phyloP scores from a whole-genome alignment of 2,113 vertebrate species.

The Camelus dromedarius region DNA sequence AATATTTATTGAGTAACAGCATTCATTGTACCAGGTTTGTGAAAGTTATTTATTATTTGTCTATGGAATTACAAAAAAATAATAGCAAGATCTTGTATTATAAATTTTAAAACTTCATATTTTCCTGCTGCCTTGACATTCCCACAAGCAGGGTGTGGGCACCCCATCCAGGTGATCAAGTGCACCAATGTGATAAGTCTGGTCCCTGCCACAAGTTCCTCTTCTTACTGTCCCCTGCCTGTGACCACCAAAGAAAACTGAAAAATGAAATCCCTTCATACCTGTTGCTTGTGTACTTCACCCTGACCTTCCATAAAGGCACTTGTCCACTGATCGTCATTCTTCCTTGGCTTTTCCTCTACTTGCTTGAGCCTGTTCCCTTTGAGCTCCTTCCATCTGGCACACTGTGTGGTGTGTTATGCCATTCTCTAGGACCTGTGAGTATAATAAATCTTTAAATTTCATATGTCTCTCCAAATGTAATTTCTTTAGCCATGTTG shows the following conservation, averaged over 20 bases:
- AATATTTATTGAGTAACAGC: slow-evolving; percentile 6
- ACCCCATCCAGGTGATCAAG: not conserved
- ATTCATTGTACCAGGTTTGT: not conserved
- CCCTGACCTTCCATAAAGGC: not conserved
- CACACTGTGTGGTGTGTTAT: not conserved
- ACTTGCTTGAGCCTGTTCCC: not conserved
- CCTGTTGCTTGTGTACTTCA: not conserved
- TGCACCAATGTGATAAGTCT: not conserved
- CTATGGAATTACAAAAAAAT: not conserved
- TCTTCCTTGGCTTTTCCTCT: not conserved
- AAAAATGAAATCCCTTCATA: not conserved
- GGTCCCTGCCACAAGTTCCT: not conserved
- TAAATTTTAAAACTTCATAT: not conserved
- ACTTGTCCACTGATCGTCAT: not conserved
- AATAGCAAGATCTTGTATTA: not conserved
- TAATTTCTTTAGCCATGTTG: not conserved
- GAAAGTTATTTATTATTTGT: not conserved
- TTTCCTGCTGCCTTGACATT: not conserved
- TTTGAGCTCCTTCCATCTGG: not conserved
- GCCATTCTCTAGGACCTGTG: not conserved
- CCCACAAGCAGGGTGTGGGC: not conserved
- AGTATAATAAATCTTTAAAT: not conserved
- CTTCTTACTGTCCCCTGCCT: not conserved
- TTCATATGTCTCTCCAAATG: not conserved
- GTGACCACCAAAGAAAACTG: not conserved